These are phyloP conservation scores for Redunca redunca DNA, from an alignment of 2,113 vertebrate genomes.

Conservation along the genomic window DNA sequence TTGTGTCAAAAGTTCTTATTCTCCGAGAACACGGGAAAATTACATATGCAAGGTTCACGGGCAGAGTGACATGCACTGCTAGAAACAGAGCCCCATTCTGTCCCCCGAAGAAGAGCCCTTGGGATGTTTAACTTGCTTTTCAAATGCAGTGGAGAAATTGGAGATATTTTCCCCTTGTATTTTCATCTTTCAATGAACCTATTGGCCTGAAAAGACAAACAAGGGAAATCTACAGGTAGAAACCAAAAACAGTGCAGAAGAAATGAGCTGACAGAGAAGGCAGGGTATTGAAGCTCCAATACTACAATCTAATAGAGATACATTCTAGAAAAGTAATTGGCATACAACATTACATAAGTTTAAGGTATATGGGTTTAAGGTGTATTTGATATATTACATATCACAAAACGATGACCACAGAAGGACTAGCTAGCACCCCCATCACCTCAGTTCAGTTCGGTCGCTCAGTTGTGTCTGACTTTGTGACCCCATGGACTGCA, in stretches of 20 bases:
- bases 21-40: neutral
- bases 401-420: neutral
- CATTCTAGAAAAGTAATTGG: neutral
- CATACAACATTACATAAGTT: neutral
- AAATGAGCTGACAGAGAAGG: neutral
- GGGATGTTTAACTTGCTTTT: constrained; percentile 23
- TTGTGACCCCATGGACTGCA: neutral
- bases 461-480: neutral
- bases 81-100: neutral
- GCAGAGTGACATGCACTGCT: neutral
- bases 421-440: neutral
- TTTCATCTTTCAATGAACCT: neutral
- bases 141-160: neutral
- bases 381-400: neutral
- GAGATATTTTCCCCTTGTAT: neutral
- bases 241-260: neutral
- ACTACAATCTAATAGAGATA: neutral
- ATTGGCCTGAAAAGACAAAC: neutral
- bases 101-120: neutral
- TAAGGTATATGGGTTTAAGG: neutral
- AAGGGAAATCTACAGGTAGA: neutral
- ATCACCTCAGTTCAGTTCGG: neutral
- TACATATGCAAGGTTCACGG: neutral
- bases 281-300: neutral
- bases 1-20: constrained; percentile 37